phyloP scores from a whole-genome alignment of 2,113 vertebrate species.

The Sceloporus tristichus region DNA sequence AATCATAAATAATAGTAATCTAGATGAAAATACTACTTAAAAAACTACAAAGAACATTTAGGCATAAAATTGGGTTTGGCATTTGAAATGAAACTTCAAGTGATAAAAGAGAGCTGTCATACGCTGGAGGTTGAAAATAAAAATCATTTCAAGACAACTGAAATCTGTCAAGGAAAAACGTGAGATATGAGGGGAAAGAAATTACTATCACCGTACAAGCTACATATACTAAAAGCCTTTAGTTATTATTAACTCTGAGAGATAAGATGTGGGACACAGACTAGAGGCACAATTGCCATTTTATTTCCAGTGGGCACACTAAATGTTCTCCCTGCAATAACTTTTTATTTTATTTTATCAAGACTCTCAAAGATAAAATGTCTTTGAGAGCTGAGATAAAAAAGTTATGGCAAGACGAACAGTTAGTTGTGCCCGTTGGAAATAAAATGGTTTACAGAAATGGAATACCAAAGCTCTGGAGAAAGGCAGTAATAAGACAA shows the following conservation, averaged over 20 bases:
- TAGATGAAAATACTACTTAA: not conserved
- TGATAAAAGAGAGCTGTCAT: conserved; percentile 10
- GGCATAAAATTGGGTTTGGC: not conserved
- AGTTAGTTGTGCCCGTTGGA: not conserved
- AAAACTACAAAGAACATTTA: not conserved
- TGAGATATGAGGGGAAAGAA: conserved; percentile 1
- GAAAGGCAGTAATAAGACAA: conserved; percentile 28
- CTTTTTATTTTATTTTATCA: conserved; percentile 45
- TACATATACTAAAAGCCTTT: conserved; percentile 54
- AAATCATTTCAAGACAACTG: conserved; percentile 1
- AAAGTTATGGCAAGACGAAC: conserved; percentile 38
- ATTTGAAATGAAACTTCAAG: not conserved
- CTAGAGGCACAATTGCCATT: conserved; percentile 53
- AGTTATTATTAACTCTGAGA: conserved; percentile 58
- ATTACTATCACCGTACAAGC: conserved; percentile 46
- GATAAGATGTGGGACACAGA: conserved; percentile 22
- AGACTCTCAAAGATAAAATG: conserved; percentile 51
- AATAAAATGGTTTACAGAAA: conserved; percentile 11
- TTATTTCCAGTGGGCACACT: conserved; percentile 59
- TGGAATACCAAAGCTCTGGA: conserved; percentile 40
- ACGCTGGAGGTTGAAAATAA: not conserved
- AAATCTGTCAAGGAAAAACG: conserved; percentile 5
- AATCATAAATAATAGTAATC: not conserved
- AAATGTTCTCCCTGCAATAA: conserved; percentile 48
- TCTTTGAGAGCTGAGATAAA: conserved; percentile 42